These are phyloP conservation scores for Coregonus sp. DNA, from an alignment of 2,797 vertebrate genomes.

Conservation along the genomic window DNA sequence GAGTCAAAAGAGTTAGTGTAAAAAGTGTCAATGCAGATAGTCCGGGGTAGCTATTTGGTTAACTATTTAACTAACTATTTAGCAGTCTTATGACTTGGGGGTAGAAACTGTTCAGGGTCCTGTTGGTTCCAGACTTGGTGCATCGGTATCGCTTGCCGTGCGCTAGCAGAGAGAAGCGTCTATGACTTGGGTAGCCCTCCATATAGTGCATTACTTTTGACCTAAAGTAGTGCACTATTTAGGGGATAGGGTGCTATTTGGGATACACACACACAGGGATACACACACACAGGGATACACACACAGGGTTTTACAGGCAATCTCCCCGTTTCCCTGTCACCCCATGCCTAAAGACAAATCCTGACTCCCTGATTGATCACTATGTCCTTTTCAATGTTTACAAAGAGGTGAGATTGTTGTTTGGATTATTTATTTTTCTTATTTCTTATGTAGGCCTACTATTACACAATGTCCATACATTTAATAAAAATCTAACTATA, in stretches of 20 bases:
- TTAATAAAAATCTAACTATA: background rate
- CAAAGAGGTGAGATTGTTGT: background rate
- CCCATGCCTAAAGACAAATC: background rate
- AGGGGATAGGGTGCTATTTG: background rate
- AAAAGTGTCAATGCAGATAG: too few species aligned
- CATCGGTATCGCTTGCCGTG: too few species aligned
- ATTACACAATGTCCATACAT: background rate
- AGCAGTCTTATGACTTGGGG: too few species aligned
- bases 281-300: background rate
- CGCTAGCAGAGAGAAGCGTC: too few species aligned
- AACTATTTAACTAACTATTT: too few species aligned
- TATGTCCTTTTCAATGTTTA: background rate
- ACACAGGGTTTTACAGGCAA: background rate
- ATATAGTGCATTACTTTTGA: background rate
- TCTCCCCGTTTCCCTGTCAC: background rate
- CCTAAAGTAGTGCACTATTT: background rate
- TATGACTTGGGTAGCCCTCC: background rate
- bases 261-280: background rate
- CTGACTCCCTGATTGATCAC: background rate
- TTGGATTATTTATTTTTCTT: background rate
- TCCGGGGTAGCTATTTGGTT: too few species aligned
- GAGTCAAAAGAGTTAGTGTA: too few species aligned
- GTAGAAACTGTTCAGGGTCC: too few species aligned
- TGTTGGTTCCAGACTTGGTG: too few species aligned
- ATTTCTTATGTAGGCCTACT: background rate